A percentile compares a stretch with the other conserved stretches of the same genome.
These are phyloP conservation scores for Hyla sarda DNA, from an alignment of 2,113 vertebrate species.

Conservation along the genomic window DNA sequence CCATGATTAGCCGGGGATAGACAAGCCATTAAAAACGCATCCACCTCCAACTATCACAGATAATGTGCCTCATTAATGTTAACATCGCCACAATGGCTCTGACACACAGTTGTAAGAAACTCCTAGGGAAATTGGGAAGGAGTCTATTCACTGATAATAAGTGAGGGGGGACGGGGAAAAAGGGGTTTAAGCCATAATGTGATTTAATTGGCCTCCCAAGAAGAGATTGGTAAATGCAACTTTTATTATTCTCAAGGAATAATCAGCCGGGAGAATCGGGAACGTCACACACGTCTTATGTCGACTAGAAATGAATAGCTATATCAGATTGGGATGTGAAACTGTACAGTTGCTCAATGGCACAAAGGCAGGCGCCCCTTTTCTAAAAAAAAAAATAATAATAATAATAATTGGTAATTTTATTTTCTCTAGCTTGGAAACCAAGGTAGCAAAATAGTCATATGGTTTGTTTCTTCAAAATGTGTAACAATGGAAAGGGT, in stretches of 20 bases:
- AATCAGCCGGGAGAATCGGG: slow-evolving; percentile 49
- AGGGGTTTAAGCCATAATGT: slow-evolving; percentile 60
- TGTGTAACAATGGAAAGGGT: neutral
- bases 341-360: slow-evolving; percentile 15
- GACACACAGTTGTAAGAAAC: slow-evolving; percentile 69
- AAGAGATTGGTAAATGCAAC: slow-evolving; percentile 59
- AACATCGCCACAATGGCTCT: slow-evolving; percentile 70
- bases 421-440: neutral
- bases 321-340: neutral
- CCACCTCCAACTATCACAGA: slow-evolving; percentile 74
- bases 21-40: slow-evolving; percentile 73
- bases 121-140: slow-evolving; percentile 66
- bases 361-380: neutral
- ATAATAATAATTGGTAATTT: neutral
- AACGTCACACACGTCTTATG: slow-evolving; percentile 34
- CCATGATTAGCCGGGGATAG: slow-evolving; percentile 70
- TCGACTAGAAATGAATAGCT: neutral
- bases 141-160: slow-evolving; percentile 61
- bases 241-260: neutral
- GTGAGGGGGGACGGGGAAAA: slow-evolving; percentile 39
- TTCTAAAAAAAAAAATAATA: neutral
- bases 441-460: no score
- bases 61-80: slow-evolving; percentile 70
- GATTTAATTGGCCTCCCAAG: slow-evolving; percentile 67
- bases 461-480: neutral